Evolutionary conservation across 2,888 invertebrate genomes (phyloP).

Genomic region (Thalpophila matura): DNA sequence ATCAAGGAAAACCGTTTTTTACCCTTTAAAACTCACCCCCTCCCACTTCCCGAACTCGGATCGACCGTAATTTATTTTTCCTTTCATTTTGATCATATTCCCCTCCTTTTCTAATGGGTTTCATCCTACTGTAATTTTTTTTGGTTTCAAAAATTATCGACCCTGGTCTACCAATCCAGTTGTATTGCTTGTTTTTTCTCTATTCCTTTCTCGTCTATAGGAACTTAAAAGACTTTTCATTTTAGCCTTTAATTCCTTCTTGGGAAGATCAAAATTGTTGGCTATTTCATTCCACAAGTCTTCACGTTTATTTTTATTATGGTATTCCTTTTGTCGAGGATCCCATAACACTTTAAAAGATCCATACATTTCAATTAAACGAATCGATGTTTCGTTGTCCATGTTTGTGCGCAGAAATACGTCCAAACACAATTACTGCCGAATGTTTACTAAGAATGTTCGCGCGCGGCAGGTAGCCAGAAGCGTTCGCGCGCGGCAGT

Average conservation of each 20-base stretch:
- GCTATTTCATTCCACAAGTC: constrained; percentile 9
- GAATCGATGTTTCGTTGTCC: constrained; percentile 1
- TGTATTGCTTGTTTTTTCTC: constrained; percentile 6
- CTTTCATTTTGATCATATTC: background rate
- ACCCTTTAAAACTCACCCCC: too few species aligned
- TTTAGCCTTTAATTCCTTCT: too few species aligned
- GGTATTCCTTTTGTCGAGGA: background rate
- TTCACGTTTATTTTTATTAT: background rate
- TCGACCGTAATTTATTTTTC: too few species aligned
- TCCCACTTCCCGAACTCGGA: too few species aligned
- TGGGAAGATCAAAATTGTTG: constrained; percentile 7
- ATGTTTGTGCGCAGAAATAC: constrained; percentile 1
- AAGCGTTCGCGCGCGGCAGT: constrained; percentile 15
- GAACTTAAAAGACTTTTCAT: too few species aligned
- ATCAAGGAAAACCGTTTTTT: too few species aligned
- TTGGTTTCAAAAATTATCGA: too few species aligned
- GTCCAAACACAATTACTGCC: constrained; percentile 7
- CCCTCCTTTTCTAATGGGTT: background rate
- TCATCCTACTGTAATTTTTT: too few species aligned
- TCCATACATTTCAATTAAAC: constrained; percentile 6
- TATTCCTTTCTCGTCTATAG: background rate
- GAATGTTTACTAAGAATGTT: constrained; percentile 17
- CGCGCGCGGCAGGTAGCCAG: constrained; percentile 14
- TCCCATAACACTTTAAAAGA: background rate
- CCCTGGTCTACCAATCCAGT: background rate